These are phyloP conservation scores for Caerostris darwini DNA, from an alignment of 1,140 invertebrate species.

Conservation along the genomic window DNA sequence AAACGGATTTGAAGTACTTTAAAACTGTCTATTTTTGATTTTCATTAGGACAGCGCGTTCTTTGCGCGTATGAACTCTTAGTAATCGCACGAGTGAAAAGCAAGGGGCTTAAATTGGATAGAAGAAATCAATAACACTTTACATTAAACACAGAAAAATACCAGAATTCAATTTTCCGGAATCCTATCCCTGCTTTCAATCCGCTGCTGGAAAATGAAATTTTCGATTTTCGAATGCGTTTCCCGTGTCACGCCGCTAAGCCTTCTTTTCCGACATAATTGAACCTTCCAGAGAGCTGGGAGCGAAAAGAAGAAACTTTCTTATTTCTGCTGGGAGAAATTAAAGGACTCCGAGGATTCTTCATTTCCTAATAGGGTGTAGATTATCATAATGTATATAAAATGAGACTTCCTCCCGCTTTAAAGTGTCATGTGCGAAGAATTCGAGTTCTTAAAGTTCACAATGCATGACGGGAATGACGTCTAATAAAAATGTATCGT, in stretches of 20 bases:
- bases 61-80: no score
- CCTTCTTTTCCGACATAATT: constrained; percentile 28
- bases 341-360: neutral
- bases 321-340: neutral
- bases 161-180: neutral
- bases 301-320: neutral
- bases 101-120: no score
- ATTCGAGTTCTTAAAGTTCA: no score
- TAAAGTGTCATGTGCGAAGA: neutral
- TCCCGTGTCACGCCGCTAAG: neutral
- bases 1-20: no score
- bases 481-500: no score
- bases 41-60: no score
- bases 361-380: neutral
- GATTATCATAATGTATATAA: constrained; percentile 5
- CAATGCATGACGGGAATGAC: no score
- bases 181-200: neutral
- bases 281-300: neutral
- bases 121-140: neutral
- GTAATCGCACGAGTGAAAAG: no score
- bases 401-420: neutral
- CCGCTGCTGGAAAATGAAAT: neutral
- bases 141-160: neutral
- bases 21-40: no score
- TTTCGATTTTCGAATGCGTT: constrained; percentile 6